Conservation (phyloP, 1,140 invertebrate species). For the Tenebrio molitor region DNA sequence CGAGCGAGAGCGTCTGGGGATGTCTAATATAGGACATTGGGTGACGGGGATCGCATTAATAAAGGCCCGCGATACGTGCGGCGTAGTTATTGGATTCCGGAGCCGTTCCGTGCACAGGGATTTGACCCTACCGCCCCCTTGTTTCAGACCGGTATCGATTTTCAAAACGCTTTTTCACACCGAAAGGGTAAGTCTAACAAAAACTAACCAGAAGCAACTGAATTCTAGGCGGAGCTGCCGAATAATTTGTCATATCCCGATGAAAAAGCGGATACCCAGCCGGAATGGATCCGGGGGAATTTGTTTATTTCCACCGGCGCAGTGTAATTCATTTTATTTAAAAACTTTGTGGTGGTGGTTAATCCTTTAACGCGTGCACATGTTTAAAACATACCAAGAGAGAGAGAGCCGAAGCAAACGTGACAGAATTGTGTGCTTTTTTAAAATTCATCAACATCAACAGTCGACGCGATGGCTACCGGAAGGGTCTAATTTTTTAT, state of each 20-base stretch:
- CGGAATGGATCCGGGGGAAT: not conserved
- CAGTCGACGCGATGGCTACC: conserved; percentile 46
- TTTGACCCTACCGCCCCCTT: conserved; percentile 42
- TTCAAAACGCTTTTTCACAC: conserved; percentile 48
- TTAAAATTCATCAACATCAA: conserved; percentile 53
- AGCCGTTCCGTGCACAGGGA: conserved; percentile 48
- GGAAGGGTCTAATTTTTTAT: conserved; percentile 54
- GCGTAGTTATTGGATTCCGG: conserved; percentile 51
- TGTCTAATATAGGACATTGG: conserved; percentile 51
- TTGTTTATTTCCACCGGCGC: not conserved
- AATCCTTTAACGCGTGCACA: conserved; percentile 21
- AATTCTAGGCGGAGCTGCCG: conserved; percentile 34
- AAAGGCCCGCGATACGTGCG: conserved; percentile 50
- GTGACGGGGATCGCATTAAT: conserved; percentile 50
- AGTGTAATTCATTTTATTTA: not conserved
- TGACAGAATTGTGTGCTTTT: conserved; percentile 44
- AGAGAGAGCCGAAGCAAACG: conserved; percentile 33
- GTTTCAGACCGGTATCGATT: conserved; percentile 46
- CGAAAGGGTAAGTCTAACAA: conserved; percentile 45
- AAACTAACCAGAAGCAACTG: conserved; percentile 28
- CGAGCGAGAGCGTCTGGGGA: conserved; percentile 40
- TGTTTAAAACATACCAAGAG: conserved; percentile 48
- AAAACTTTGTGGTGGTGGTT: not conserved
- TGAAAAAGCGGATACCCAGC: conserved; percentile 9
- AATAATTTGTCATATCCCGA: conserved; percentile 33